A percentile compares a stretch with the other conserved stretches of the same genome.
phyloP scores from a whole-genome alignment of 1,140 invertebrate species.

The Macrocentrus cingulum region DNA sequence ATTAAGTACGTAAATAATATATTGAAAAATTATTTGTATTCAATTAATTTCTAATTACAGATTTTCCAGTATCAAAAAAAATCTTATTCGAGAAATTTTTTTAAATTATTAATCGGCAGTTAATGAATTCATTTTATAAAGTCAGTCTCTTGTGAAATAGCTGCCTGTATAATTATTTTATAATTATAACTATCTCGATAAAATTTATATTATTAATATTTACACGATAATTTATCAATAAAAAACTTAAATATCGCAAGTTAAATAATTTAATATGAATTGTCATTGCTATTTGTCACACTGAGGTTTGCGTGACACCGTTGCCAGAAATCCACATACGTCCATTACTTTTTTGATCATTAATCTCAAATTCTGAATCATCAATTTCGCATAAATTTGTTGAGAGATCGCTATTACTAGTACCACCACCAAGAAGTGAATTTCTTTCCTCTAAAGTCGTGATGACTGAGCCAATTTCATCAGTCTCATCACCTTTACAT shows the following conservation, averaged over 20 bases:
- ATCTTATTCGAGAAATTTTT: conserved; percentile 26
- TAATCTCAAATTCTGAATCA: conserved; percentile 77
- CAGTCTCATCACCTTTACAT: conserved; percentile 54
- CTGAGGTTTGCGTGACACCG: conserved; percentile 63
- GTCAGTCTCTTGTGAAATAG: conserved; percentile 28
- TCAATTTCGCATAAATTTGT: conserved; percentile 90
- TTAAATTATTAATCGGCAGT: conserved; percentile 10
- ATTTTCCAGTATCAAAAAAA: conserved; percentile 33
- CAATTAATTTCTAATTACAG: conserved; percentile 27
- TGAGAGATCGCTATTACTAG: conserved; percentile 82
- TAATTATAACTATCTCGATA: conserved; percentile 1
- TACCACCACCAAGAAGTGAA: conserved; percentile 70
- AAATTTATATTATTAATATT: conserved; percentile 5
- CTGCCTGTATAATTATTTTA: conserved; percentile 10
- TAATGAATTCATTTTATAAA: conserved; percentile 19
- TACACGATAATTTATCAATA: no score
- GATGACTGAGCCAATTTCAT: conserved; percentile 62
- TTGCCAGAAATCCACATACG: conserved; percentile 55
- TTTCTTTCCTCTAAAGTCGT: conserved; percentile 70
- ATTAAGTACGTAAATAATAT: not conserved
- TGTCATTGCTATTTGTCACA: conserved; percentile 54
- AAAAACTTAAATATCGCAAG: conserved; percentile 19
- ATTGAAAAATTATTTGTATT: not conserved
- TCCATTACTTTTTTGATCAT: conserved; percentile 61
- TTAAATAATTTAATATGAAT: not conserved